Evolutionary conservation across 2,888 invertebrate species (phyloP), one percentile per base, ranked within the genome.

Genomic region (Caenorhabditis becei): DNA sequence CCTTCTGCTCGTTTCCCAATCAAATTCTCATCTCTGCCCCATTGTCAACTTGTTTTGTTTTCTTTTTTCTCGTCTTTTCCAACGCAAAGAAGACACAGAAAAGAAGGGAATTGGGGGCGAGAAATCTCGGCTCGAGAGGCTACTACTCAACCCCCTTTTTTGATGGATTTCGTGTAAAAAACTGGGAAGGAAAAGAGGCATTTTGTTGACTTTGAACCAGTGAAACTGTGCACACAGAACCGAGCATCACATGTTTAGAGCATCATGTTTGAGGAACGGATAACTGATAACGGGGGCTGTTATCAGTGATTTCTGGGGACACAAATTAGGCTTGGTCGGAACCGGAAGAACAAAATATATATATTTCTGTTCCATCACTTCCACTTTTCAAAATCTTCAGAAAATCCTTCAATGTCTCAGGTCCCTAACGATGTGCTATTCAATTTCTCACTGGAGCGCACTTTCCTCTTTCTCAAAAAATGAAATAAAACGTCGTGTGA

Each of bases 21-120:
- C 74, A 74, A 74, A 74, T 74, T 74, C 74, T 74, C 74, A 74
- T 74, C 74, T 58, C 74, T 74, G 65, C 58, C 65, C 74, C 74
- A 74, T 74, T 74, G 74, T 74, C 74, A 74, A 66, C 74, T 74
- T 74, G 74, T 74, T 74, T 74, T 74, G 74, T 74, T 74, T 74
- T 74, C 59, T 58, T 65, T 51, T 72, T 53, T 11, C 51, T 32
- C 35, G n/a, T 63, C 62, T 32, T 54, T 63, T 44, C 56, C 20
- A 26, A 32, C 26, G 44, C 11, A 53, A 26, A 26, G 11, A 26
- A 53, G 53, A 26, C 26, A 26, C 14, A 53, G 11, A 49, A 49
- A 11, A 20, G 20, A 20, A 26, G 26, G 5, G 16, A 5, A 54
- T 26, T 28, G 1, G 3, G 28, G 11, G n/a, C 28, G n/a, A 47